phyloP scores from a whole-genome alignment of 2,113 vertebrate genomes.

The Lampris incognitus region DNA sequence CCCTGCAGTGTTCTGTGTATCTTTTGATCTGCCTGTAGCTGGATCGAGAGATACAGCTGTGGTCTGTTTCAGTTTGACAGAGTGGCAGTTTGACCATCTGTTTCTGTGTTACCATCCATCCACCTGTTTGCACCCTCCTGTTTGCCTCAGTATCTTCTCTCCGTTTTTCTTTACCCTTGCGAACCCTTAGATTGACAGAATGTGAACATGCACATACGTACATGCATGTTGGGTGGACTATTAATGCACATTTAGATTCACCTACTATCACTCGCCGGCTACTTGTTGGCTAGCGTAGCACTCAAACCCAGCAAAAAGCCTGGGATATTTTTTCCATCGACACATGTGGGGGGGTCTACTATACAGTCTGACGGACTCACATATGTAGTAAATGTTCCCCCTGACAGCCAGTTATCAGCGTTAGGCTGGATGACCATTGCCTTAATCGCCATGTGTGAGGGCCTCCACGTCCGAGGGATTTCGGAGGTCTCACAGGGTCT shows the following conservation, averaged over 20 bases:
- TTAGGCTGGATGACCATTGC: slow-evolving; percentile 50
- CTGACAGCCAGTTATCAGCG: slow-evolving; percentile 69
- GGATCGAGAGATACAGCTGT: background rate
- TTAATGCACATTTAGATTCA: background rate
- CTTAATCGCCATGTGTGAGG: slow-evolving; percentile 71
- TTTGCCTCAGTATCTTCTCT: no score
- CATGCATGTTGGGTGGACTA: no score
- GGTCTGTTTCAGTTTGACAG: slow-evolving; percentile 51
- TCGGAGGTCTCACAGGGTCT: slow-evolving; percentile 58
- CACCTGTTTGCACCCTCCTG: no score
- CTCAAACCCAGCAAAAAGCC: slow-evolving; percentile 40
- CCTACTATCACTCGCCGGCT: slow-evolving; percentile 20
- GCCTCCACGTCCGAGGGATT: slow-evolving; percentile 66
- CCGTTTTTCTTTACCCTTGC: no score
- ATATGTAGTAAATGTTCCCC: slow-evolving; percentile 65
- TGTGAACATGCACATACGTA: no score
- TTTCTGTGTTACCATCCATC: no score
- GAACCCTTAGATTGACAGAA: no score
- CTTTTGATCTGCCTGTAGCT: slow-evolving; percentile 34
- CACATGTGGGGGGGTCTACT: slow-evolving; percentile 51
- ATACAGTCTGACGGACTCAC: slow-evolving; percentile 36
- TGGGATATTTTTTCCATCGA: slow-evolving; percentile 48
- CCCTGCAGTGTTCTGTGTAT: slow-evolving; percentile 34
- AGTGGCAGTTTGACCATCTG: no score
- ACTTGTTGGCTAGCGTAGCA: slow-evolving; percentile 18